These are phyloP conservation scores for Enteromius paludinosus DNA, from an alignment of 2,797 vertebrate genomes.

Conservation along the genomic window DNA sequence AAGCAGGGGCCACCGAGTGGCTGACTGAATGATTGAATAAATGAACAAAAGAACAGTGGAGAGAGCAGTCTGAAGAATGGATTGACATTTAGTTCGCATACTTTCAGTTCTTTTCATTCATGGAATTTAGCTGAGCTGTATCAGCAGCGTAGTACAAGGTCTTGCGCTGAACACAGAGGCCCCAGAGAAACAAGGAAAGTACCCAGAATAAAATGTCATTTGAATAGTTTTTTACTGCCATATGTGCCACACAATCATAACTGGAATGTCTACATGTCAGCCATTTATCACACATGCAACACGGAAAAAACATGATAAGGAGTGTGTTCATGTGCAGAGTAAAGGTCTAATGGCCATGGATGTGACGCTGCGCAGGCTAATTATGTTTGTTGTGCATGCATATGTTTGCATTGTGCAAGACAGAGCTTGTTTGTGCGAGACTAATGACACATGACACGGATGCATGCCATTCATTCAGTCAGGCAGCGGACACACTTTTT, in stretches of 20 bases:
- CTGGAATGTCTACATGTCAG: background rate
- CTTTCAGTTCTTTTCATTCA: conserved; percentile 32
- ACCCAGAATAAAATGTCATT: conserved; percentile 9
- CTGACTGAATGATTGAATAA: conserved; percentile 23
- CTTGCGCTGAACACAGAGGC: conserved; percentile 9
- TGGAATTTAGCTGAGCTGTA: conserved; percentile 17
- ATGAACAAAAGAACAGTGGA: conserved; percentile 32
- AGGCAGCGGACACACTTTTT: conserved; percentile 15
- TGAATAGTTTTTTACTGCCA: conserved; percentile 1
- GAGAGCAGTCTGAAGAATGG: conserved; percentile 43
- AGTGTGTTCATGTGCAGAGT: background rate
- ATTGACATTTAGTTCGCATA: conserved; percentile 50
- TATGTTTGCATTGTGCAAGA: conserved; percentile 43
- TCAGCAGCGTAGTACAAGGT: conserved; percentile 29
- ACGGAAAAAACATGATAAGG: background rate
- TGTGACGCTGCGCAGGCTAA: conserved; percentile 1
- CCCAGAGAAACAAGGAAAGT: conserved; percentile 18
- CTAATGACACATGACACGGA: conserved; percentile 32
- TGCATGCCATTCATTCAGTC: conserved; percentile 36
- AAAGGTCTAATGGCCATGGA: conserved; percentile 7
- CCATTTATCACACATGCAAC: background rate
- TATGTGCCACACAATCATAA: background rate
- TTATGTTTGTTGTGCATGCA: conserved; percentile 30
- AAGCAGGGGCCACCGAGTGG: background rate
- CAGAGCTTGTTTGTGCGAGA: conserved; percentile 29